Percentiles rank a stretch among this genome's conserved stretches.
phyloP scores from a whole-genome alignment of 2,888 invertebrate genomes.

The Thumatha senex region DNA sequence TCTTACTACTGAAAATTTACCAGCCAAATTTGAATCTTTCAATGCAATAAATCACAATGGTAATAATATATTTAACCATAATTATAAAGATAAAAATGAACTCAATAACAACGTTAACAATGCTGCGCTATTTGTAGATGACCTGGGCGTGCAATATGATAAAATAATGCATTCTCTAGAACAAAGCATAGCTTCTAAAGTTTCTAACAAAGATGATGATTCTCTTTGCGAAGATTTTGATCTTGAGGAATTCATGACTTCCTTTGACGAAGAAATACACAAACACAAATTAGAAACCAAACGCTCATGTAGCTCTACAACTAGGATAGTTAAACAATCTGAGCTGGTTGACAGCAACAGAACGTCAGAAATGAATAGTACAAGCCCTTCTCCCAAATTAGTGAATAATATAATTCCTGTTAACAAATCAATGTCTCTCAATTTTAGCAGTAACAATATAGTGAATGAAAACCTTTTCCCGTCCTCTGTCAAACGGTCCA shows the following conservation, averaged over 20 bases:
- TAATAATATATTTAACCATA: conserved; percentile 54
- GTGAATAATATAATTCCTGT: conserved; percentile 68
- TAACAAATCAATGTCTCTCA: conserved; percentile 81
- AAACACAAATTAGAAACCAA: conserved; percentile 70
- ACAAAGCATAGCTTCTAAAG: conserved; percentile 74
- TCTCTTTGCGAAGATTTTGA: conserved; percentile 85
- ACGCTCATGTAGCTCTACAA: conserved; percentile 77
- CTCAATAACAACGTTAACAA: conserved; percentile 54
- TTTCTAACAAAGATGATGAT: conserved; percentile 75
- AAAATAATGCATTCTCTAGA: conserved; percentile 80
- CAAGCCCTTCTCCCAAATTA: conserved; percentile 65
- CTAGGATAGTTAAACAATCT: conserved; percentile 70
- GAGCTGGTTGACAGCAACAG: conserved; percentile 62
- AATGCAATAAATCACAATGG: conserved; percentile 57
- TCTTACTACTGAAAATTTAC: conserved; percentile 76
- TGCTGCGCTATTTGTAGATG: conserved; percentile 62
- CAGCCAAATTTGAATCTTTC: conserved; percentile 76
- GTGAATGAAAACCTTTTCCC: conserved; percentile 75
- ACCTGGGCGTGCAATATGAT: conserved; percentile 77
- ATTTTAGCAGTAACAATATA: conserved; percentile 82
- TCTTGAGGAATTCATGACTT: conserved; percentile 86
- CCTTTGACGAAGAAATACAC: conserved; percentile 85
- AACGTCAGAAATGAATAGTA: conserved; percentile 60
- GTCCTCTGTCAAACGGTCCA: conserved; percentile 81
- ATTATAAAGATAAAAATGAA: conserved; percentile 49